Percentiles rank a stretch among this genome's conserved stretches.
Conservation (phyloP, 1,140 invertebrate species). For the Sarcophaga peregrina region DNA sequence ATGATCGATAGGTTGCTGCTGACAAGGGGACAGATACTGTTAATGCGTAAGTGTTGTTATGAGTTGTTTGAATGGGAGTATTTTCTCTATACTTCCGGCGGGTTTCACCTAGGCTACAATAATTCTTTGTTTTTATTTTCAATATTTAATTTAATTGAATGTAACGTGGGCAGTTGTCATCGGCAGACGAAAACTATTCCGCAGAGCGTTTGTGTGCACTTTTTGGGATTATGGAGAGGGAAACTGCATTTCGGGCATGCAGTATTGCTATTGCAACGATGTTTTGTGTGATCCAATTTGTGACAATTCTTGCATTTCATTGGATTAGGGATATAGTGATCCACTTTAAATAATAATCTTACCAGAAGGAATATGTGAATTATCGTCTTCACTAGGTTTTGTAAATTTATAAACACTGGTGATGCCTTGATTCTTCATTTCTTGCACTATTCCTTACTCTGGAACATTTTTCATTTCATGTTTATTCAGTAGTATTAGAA, state of each 20-base stretch:
- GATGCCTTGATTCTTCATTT: constrained; percentile 31
- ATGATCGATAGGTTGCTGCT: not conserved
- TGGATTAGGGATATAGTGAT: constrained; percentile 34
- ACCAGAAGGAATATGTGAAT: not conserved
- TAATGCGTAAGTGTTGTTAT: not conserved
- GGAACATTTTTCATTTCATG: too few relatives aligned
- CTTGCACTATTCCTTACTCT: constrained; percentile 20
- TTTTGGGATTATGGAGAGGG: not conserved
- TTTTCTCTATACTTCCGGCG: constrained; percentile 7
- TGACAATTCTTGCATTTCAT: constrained; percentile 42
- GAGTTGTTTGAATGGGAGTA: not conserved
- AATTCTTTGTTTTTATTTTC: constrained; percentile 30
- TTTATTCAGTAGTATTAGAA: too few relatives aligned
- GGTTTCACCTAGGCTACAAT: constrained; percentile 6
- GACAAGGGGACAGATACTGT: not conserved
- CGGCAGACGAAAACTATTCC: not conserved
- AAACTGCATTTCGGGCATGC: constrained; percentile 32
- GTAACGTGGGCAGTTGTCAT: constrained; percentile 29
- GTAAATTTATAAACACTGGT: constrained; percentile 31
- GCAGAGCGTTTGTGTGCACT: constrained; percentile 23
- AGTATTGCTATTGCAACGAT: constrained; percentile 16
- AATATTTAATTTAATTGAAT: constrained; percentile 35
- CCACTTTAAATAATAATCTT: constrained; percentile 22
- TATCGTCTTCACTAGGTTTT: constrained; percentile 7
- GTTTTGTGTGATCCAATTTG: constrained; percentile 25